Evolutionary conservation across 2,797 vertebrate genomes (phyloP).

Genomic region (Tympanoctomys barrerae): DNA sequence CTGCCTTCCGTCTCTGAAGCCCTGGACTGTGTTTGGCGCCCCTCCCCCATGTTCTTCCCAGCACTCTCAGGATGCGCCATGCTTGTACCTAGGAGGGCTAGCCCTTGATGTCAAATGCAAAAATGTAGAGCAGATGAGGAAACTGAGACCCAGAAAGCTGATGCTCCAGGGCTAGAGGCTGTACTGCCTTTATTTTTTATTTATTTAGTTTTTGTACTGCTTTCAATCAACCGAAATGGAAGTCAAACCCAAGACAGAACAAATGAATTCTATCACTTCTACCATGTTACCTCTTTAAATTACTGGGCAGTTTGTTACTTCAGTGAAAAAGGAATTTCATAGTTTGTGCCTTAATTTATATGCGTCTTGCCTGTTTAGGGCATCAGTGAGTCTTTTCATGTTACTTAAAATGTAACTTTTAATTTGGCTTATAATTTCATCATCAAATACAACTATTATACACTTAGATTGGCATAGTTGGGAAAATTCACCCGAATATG

Average conservation of each 20-base stretch:
- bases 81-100: neutral
- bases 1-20: neutral
- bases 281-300: neutral
- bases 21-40: too few relatives aligned
- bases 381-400: neutral
- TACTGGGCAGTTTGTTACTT: neutral
- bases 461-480: neutral
- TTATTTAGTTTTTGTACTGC: too few relatives aligned
- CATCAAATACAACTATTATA: constrained; percentile 6
- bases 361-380: neutral
- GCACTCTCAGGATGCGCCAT: neutral
- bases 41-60: neutral
- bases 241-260: neutral
- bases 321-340: neutral
- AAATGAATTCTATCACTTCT: neutral
- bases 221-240: neutral
- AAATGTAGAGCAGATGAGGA: neutral
- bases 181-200: neutral
- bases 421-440: neutral
- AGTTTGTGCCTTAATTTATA: neutral
- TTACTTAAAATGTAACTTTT: neutral
- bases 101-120: neutral
- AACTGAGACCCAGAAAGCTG: neutral
- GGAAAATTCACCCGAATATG: neutral
- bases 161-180: neutral